Base-by-base conservation (phyloP, 1,140 invertebrate species). In the Caligus rogercresseyi region DNA sequence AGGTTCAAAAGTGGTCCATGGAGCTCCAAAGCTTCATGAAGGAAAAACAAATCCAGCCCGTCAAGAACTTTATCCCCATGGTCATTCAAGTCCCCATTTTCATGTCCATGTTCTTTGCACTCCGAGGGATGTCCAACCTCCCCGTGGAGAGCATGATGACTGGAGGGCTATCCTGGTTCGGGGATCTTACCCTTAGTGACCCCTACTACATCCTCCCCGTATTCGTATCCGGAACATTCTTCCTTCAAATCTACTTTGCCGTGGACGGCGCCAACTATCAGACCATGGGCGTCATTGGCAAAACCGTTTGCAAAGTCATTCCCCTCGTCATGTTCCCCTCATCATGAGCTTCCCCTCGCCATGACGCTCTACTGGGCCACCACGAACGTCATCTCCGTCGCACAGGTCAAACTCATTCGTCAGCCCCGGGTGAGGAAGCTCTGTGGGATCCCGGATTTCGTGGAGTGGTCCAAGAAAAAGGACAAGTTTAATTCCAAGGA, bases 81-180 rank as follows among this genome's bases (percentile, higher is more conserved):
- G 15, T 62, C 31, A 13, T 63, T 20, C 18, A 58, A 15, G 61
- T 18, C 11, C 90, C 91, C 0, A 71, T 96, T 3, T 96, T 97
- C 72, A 73, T 96, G 43, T 91, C 90, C 4, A 86, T 92, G 70
- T 96, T 94, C 70, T 76, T 88, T 70, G 88, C 81, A 0, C 71
- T 97, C 13, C 77, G 85, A 69, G 66, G 69, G 70, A 94, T 97
- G 89, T 80, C 89, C 0, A 84, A 83, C 69, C 75, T 83, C 11
- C 92, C 90, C 1, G 82, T 97, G 13, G 85, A 88, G 61, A 90
- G 87, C 71, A 78, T 98, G 78, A 80, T 80, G 65, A 74, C 78
- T 19, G 94, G 93, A n/a, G 95, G 95, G 2, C 64, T 91, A 0
- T 83, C 77, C 58, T 99, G 94, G 94, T 93, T 98, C 71, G 77